These are phyloP conservation scores for Microvelia longipes DNA, from an alignment of 1,140 invertebrate genomes.

Conservation along the genomic window DNA sequence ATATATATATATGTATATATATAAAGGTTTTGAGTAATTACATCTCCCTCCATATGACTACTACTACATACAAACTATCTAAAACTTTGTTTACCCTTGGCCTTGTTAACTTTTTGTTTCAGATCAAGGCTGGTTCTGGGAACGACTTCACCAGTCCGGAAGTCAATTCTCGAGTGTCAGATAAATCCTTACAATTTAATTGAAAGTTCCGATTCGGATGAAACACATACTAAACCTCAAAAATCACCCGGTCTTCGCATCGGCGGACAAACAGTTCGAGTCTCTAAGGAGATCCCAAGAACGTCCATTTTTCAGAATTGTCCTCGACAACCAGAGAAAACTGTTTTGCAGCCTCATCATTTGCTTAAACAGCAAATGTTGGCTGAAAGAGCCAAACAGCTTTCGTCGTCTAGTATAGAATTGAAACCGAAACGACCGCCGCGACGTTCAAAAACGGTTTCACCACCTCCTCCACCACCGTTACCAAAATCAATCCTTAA, in stretches of 20 bases:
- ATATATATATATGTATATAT: too few relatives aligned
- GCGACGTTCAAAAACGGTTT: conserved; percentile 10
- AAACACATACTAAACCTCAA: neutral
- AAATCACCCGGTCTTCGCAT: neutral
- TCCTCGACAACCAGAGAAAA: conserved; percentile 43
- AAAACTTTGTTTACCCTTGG: too few relatives aligned
- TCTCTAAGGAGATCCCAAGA: neutral
- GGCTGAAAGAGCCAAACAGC: neutral
- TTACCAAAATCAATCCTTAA: conserved; percentile 3
- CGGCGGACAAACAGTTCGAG: neutral
- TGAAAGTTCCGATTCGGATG: conserved; percentile 20
- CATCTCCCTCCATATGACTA: too few relatives aligned
- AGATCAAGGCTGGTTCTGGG: conserved; percentile 1
- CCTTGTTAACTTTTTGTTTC: neutral
- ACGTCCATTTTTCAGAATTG: conserved; percentile 30
- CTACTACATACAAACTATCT: too few relatives aligned
- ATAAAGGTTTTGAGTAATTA: too few relatives aligned
- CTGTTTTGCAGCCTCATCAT: conserved; percentile 9
- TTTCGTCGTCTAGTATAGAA: neutral
- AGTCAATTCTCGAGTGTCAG: conserved; percentile 64
- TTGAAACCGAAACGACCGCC: conserved; percentile 19
- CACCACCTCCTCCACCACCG: conserved; percentile 1
- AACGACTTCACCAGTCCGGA: conserved; percentile 8
- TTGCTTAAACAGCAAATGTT: neutral
- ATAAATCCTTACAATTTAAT: conserved; percentile 73